Percentiles rank a stretch among this genome's conserved stretches.
phyloP scores from a whole-genome alignment of 1,140 invertebrate species.

The Drosophila ohnishii region DNA sequence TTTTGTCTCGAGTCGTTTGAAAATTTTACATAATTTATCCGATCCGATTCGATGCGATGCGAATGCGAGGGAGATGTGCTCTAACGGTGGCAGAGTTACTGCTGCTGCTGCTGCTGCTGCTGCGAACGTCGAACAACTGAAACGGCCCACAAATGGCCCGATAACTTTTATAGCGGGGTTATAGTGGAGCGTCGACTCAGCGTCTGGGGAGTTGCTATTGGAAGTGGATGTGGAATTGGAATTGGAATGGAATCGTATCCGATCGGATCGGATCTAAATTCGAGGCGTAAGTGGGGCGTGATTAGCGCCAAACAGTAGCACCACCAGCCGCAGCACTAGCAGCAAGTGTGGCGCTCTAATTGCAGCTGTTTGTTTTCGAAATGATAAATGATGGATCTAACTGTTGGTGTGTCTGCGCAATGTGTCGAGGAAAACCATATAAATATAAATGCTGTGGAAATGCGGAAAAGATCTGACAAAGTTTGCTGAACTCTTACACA shows the following conservation, averaged over 20 bases:
- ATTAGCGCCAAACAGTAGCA: constrained; percentile 55
- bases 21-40: constrained; percentile 45
- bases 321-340: not conserved
- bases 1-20: constrained; percentile 13
- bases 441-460: constrained; percentile 28
- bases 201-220: constrained; percentile 25
- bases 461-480: constrained; percentile 40
- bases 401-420: constrained; percentile 20
- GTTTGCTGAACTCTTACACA: constrained; percentile 22
- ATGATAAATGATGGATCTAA: constrained; percentile 46
- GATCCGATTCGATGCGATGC: constrained; percentile 1
- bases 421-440: constrained; percentile 24
- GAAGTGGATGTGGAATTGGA: constrained; percentile 13
- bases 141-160: constrained; percentile 22
- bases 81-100: constrained; percentile 34
- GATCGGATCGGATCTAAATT: constrained; percentile 40
- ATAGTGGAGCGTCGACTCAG: constrained; percentile 8
- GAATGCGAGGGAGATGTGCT: constrained; percentile 35
- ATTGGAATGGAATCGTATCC: constrained; percentile 32
- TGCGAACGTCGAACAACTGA: constrained; percentile 55
- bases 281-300: constrained; percentile 47
- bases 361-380: constrained; percentile 49
- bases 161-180: constrained; percentile 61
- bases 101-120: constrained; percentile 24
- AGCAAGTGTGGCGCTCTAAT: constrained; percentile 39